A percentile compares a stretch with the other conserved stretches of the same genome.
Conservation (phyloP, 2,888 invertebrate genomes). For the Papilio gigon region DNA sequence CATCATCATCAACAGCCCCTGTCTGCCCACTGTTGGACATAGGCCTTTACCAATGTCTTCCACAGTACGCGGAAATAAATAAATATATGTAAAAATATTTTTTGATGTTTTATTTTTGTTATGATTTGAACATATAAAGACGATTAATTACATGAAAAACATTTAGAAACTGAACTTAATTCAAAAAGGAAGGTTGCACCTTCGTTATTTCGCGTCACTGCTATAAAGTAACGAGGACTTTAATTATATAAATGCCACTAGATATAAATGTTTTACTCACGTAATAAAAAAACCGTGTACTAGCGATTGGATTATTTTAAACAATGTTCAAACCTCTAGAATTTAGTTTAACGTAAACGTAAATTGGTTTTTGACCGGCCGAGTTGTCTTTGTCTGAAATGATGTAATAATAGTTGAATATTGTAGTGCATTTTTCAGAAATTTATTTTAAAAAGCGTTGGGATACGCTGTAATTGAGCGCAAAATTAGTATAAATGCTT, state of each 20-base stretch:
- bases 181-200: conserved; percentile 7
- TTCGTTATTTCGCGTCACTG: conserved; percentile 35
- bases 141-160: background rate
- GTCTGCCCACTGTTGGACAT: too few species aligned
- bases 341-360: too few species aligned
- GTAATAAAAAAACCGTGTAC: background rate
- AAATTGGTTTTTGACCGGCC: too few species aligned
- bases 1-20: too few species aligned
- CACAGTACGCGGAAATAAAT: too few species aligned
- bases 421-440: too few species aligned
- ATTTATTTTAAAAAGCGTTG: too few species aligned
- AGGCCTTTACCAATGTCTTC: too few species aligned
- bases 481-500: background rate
- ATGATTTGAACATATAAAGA: background rate
- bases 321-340: background rate
- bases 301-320: background rate
- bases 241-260: conserved; percentile 31
- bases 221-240: conserved; percentile 33
- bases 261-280: conserved; percentile 15
- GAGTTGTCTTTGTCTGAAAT: too few species aligned
- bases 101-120: background rate
- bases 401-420: too few species aligned
- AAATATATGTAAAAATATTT: background rate
- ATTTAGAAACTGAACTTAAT: conserved; percentile 3
- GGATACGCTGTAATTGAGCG: too few species aligned